Conservation (phyloP, 1,140 invertebrate genomes). For the Homarus americanus region DNA sequence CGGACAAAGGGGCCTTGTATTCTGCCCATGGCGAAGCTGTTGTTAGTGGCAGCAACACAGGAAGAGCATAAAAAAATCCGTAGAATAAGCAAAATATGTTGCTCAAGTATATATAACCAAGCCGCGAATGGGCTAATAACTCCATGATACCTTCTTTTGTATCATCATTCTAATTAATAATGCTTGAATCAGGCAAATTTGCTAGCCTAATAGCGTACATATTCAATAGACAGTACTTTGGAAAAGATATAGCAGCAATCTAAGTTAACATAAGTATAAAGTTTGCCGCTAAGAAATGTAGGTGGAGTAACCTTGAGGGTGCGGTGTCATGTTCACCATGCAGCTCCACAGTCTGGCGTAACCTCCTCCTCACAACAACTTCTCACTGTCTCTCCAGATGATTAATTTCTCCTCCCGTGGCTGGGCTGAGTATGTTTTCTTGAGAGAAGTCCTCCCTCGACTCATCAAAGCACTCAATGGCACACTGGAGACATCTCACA, state of each 20-base stretch:
- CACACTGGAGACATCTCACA: background rate
- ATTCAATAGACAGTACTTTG: too few species aligned
- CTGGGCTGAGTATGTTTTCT: background rate
- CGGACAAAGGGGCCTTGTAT: background rate
- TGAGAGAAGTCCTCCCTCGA: background rate
- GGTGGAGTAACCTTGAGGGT: constrained; percentile 16
- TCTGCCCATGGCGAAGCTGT: background rate
- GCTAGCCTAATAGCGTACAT: too few species aligned
- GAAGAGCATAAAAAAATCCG: background rate
- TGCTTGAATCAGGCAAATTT: too few species aligned
- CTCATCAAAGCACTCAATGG: background rate
- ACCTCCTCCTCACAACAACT: background rate
- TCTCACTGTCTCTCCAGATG: constrained; percentile 12
- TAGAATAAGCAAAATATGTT: constrained; percentile 20
- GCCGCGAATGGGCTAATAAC: background rate
- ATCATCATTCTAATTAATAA: background rate
- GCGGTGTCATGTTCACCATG: background rate
- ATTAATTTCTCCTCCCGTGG: constrained; percentile 1
- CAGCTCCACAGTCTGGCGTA: background rate
- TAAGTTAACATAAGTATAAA: background rate
- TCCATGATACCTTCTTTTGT: background rate
- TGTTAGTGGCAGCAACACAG: constrained; percentile 20
- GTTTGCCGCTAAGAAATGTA: background rate
- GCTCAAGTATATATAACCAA: background rate
- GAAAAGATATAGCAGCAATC: too few species aligned